Conservation (phyloP, 2,797 vertebrate genomes). For the Tangara arthus region DNA sequence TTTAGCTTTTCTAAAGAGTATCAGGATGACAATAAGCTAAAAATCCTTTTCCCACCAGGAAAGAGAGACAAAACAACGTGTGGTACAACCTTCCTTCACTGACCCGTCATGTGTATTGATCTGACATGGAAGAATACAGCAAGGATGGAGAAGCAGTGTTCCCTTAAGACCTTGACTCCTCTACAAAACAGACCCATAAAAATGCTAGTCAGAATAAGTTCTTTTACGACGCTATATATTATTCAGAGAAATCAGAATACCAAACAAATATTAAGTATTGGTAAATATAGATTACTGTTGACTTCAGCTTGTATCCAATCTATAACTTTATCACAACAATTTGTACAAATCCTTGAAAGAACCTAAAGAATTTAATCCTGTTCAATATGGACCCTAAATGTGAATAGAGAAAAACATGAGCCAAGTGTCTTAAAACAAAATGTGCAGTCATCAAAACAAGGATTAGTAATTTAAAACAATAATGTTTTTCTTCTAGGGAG, state of each 20-base stretch:
- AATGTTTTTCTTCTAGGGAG: neutral
- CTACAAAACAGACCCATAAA: neutral
- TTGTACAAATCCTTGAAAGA: neutral
- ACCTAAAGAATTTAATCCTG: neutral
- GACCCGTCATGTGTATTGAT: neutral
- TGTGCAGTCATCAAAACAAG: neutral
- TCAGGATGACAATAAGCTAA: neutral
- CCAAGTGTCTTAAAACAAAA: constrained; percentile 10
- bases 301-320: neutral
- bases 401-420: neutral
- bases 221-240: accelerated
- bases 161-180: neutral
- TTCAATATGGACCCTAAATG: neutral
- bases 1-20: neutral
- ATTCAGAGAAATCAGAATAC: neutral
- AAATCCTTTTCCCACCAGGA: neutral
- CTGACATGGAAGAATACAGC: neutral
- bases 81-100: neutral
- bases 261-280: neutral
- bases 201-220: neutral
- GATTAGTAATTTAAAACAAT: neutral
- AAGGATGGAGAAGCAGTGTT: neutral
- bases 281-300: neutral
- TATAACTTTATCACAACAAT: neutral
- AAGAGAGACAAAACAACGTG: neutral